Evolutionary conservation across 2,113 vertebrate species (phyloP).

Genomic region (Gnathonemus longibarbis): DNA sequence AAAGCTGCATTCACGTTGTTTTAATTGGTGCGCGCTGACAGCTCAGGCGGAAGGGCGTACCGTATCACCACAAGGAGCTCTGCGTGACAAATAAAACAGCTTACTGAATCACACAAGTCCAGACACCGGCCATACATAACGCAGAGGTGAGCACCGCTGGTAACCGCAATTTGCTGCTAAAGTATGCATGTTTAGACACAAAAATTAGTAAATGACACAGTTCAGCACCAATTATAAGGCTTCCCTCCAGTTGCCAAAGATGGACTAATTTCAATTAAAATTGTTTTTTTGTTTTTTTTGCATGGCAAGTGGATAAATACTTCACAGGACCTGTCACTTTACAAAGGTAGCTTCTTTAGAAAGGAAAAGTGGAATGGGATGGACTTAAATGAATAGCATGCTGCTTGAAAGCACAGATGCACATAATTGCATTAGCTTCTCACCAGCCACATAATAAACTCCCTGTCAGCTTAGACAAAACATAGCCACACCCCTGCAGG

Average conservation of each 20-base stretch:
- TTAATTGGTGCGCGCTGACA: slow-evolving; percentile 53
- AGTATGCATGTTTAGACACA: slow-evolving; percentile 18
- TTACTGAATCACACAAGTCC: slow-evolving; percentile 38
- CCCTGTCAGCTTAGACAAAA: slow-evolving; percentile 55
- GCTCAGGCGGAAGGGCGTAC: slow-evolving; percentile 53
- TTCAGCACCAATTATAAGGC: background rate
- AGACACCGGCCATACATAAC: background rate
- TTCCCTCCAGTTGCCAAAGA: slow-evolving; percentile 37
- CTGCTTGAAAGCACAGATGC: slow-evolving; percentile 46
- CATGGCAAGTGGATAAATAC: slow-evolving; percentile 59
- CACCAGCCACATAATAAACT: slow-evolving; percentile 55
- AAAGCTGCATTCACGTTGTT: slow-evolving; percentile 37
- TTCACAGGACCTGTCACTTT: slow-evolving; percentile 57
- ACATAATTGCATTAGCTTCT: slow-evolving; percentile 57
- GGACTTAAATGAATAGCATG: slow-evolving; percentile 30
- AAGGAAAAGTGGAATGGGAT: slow-evolving; percentile 22
- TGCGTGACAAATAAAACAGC: slow-evolving; percentile 48
- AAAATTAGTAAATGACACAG: slow-evolving; percentile 6
- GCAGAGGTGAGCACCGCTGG: background rate
- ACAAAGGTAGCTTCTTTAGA: slow-evolving; percentile 44
- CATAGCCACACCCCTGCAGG: slow-evolving; percentile 52
- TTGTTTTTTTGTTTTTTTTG: slow-evolving; percentile 47
- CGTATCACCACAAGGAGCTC: slow-evolving; percentile 51
- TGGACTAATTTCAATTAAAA: slow-evolving; percentile 59
- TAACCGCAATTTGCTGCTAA: slow-evolving; percentile 15